These are phyloP conservation scores for Drosophila barbarae DNA, from an alignment of 2,888 invertebrate genomes.

Conservation along the genomic window DNA sequence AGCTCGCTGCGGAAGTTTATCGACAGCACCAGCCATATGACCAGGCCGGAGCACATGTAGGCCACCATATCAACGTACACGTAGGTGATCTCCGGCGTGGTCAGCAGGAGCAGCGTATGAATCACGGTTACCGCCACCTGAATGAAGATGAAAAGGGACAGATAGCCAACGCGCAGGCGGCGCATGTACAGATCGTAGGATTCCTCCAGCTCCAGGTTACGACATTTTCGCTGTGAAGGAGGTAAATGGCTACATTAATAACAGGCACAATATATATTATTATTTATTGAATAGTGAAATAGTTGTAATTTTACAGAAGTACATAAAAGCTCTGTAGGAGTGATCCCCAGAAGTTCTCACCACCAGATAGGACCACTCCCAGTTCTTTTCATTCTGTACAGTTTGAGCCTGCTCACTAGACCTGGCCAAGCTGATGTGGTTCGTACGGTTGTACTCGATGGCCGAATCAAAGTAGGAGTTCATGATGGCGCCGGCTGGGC, in stretches of 20 bases:
- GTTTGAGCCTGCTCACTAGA: conserved; percentile 54
- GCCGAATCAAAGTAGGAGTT: conserved; percentile 65
- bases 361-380: conserved; percentile 79
- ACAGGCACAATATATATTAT: not conserved
- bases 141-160: conserved; percentile 87
- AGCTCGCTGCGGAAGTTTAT: conserved; percentile 77
- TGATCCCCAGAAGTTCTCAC: conserved; percentile 48
- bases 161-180: conserved; percentile 88
- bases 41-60: conserved; percentile 71
- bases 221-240: conserved; percentile 85
- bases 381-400: conserved; percentile 77
- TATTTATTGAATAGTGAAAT: no score
- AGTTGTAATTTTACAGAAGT: not conserved
- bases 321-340: not conserved
- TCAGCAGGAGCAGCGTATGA: conserved; percentile 83
- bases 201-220: conserved; percentile 86
- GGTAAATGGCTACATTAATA: not conserved
- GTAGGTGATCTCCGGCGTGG: conserved; percentile 78
- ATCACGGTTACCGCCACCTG: conserved; percentile 84
- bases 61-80: conserved; percentile 77
- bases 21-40: conserved; percentile 77
- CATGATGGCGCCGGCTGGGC: conserved; percentile 39
- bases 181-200: conserved; percentile 88
- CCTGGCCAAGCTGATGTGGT: conserved; percentile 43
- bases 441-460: conserved; percentile 53